Evolutionary conservation across 2,113 vertebrate genomes (phyloP).

Genomic region (Channa maculata): DNA sequence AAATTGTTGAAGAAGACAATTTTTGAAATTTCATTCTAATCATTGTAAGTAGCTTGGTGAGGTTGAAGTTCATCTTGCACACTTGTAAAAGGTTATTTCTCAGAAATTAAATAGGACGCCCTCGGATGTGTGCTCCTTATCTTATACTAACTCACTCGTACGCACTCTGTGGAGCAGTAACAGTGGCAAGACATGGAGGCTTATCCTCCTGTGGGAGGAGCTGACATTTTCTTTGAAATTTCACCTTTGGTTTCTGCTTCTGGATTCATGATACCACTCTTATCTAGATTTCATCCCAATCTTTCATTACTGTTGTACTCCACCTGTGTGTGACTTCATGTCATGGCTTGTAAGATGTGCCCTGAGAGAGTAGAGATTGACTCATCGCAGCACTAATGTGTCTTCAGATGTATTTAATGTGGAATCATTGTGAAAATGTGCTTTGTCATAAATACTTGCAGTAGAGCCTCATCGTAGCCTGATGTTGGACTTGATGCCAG

Average conservation of each 20-base stretch:
- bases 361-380: conserved; percentile 27
- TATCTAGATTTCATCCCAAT: conserved; percentile 71
- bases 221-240: conserved; percentile 77
- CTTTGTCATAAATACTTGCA: conserved; percentile 40
- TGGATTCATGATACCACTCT: conserved; percentile 76
- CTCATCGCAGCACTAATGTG: conserved; percentile 26
- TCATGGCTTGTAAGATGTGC: conserved; percentile 43
- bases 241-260: conserved; percentile 74
- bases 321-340: conserved; percentile 36
- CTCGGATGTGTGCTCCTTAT: conserved; percentile 60
- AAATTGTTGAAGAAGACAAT: conserved; percentile 65
- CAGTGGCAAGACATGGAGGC: conserved; percentile 44
- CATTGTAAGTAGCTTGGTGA: conserved; percentile 61
- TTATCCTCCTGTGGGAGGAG: conserved; percentile 76
- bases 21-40: conserved; percentile 72
- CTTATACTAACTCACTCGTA: conserved; percentile 37
- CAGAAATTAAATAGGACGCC: conserved; percentile 65
- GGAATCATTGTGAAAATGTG: conserved; percentile 25
- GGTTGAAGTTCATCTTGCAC: conserved; percentile 70
- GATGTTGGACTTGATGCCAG: conserved; percentile 29
- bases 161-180: conserved; percentile 36
- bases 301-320: conserved; percentile 54
- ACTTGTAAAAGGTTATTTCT: conserved; percentile 66
- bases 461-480: conserved; percentile 19
- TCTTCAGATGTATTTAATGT: conserved; percentile 22